Base-by-base conservation (phyloP, 2,888 invertebrate genomes). In the Dryadula phaetusa region DNA sequence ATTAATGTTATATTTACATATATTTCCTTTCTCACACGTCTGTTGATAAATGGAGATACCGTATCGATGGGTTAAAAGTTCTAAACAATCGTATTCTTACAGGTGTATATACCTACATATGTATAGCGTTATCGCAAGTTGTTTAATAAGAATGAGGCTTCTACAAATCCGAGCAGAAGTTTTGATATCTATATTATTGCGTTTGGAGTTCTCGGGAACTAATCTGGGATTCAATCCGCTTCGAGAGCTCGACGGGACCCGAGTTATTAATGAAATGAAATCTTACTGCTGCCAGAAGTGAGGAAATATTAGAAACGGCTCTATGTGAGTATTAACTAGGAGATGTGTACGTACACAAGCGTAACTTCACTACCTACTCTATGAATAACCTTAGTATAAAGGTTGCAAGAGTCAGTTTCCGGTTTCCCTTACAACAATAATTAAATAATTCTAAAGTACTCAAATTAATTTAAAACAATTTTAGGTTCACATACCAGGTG, bases 201-300 rank as follows among this genome's bases (percentile, higher is more conserved):
- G 42, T 18, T 44, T 42, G n/a, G 62, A 32, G 40, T 63, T 52
- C 49, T 22, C 25, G 49, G n/a, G 46, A 69, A 60, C 63, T 63
- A 66, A 69, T 69, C 69, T 63, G 60, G 53, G 52, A 61, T 53
- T 58, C 60, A 44, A 64, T 66, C 47, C 58, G 16, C 32, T 18
- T 37, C 64, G 53, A 52, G 44, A 14, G 47, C 47, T 25, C 22
- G 46, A 34, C 47, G 61, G 60, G 42, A 34, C 60, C 46, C 60
- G 42, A 49, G 58, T 66, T 66, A 60, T 66, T 66, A 69, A 66
- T 66, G 63, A 64, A 63, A 66, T 69, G 69, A 69, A 66, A 66
- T 63, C 63, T 62, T 54, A 66, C 66, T 40, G 49, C 47, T 47
- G 40, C 56, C 20, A 12, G 16, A 7, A 34, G 22, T 40, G 12